Evolutionary conservation across 2,113 vertebrate species (phyloP).

Genomic region (Monopterus albus): DNA sequence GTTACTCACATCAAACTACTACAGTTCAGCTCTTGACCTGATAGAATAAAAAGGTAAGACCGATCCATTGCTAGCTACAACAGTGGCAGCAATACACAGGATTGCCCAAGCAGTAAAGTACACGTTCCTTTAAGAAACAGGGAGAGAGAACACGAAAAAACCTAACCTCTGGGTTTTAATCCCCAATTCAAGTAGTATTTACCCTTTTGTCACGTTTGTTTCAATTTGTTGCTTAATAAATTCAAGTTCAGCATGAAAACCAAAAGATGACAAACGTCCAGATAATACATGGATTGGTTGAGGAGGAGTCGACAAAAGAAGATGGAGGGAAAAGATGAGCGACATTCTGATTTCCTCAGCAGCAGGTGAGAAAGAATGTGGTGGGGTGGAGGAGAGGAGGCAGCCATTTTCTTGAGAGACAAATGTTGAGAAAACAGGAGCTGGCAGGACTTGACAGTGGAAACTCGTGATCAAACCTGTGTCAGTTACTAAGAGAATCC

Average conservation of each 20-base stretch:
- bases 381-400: constrained; percentile 8
- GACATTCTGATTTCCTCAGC: constrained; percentile 86
- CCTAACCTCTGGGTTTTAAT: constrained; percentile 74
- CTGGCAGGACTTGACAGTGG: constrained; percentile 42
- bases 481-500: constrained; percentile 35
- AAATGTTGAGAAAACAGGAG: constrained; percentile 57
- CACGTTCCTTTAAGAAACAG: constrained; percentile 90
- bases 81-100: constrained; percentile 85
- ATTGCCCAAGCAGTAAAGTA: constrained; percentile 86
- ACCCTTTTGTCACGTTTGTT: constrained; percentile 65
- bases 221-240: constrained; percentile 68
- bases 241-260: constrained; percentile 83
- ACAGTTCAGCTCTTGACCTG: constrained; percentile 80
- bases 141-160: constrained; percentile 84
- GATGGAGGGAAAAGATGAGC: constrained; percentile 22
- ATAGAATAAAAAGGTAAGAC: constrained; percentile 77
- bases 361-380: constrained; percentile 44
- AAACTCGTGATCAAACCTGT: constrained; percentile 56
- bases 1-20: constrained; percentile 77
- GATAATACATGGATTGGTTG: constrained; percentile 69
- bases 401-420: constrained; percentile 52
- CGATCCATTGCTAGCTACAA: constrained; percentile 69
- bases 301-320: constrained; percentile 1
- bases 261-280: constrained; percentile 86
- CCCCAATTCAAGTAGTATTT: constrained; percentile 85